Evolutionary conservation across 2,797 vertebrate genomes (phyloP), one percentile per base, ranked within the genome.

Genomic region (Notolepis coatsorum): DNA sequence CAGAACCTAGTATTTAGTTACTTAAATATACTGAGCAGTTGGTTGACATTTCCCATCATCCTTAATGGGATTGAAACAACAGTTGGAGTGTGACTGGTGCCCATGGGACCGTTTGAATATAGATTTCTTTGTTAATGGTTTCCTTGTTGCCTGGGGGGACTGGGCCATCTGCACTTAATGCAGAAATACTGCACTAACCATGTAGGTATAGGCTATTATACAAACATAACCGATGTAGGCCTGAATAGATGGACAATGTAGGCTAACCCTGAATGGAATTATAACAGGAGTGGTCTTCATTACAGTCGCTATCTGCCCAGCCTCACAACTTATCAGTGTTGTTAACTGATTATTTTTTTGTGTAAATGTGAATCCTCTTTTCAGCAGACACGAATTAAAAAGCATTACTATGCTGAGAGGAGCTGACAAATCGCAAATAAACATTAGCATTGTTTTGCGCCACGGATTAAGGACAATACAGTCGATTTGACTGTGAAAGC

Each of bases 401-500:
- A n/a, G n/a, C n/a, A n/a, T n/a, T n/a, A n/a, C n/a, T 47, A 47
- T 9, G 27, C 10, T 23, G 21, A 12, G 10, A 46, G 7, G 2
- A n/a, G 5, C 13, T 7, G 50, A 45, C 35, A n/a, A 41, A 64
- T 39, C 18, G 24, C 67, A 68, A 64, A 58, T 57, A 63, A 66
- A 67, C 41, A 69, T 50, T 7, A 33, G 61, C 43, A 58, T 60
- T 21, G 65, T 50, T 72, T 70, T 61, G 42, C 57, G 68, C n/a
- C 78, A 67, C 71, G 65, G 71, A 79, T 70, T 71, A 23, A 5
- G 31, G 61, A 76, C 49, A 72, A 79, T 64, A 18, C 4, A 6
- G 68, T 43, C 18, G 25, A 51, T 75, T 77, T 70, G 67, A 74
- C 68, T 69, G 42, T 77, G 72, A 82, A 82, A 82, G 50, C 73